phyloP scores from a whole-genome alignment of 2,888 invertebrate species.

The Stenolophus ochropezus region DNA sequence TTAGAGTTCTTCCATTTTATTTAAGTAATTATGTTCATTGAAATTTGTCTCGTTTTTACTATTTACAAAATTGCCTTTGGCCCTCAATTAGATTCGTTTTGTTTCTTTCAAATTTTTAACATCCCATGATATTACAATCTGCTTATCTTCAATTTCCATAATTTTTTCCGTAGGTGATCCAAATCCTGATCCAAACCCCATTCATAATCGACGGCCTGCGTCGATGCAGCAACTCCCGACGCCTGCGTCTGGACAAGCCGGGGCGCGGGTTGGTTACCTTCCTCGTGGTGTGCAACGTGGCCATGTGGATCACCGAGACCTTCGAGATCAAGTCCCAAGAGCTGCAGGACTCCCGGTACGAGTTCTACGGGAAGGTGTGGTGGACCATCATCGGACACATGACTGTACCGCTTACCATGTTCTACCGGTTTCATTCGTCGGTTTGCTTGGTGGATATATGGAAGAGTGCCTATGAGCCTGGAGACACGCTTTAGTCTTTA shows the following conservation, averaged over 20 bases:
- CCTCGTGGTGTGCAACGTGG: slow-evolving; percentile 84
- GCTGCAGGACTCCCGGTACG: slow-evolving; percentile 76
- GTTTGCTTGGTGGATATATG: slow-evolving; percentile 87
- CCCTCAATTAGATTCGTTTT: no score
- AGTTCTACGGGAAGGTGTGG: slow-evolving; percentile 81
- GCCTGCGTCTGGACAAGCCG: slow-evolving; percentile 80
- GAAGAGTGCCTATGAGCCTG: slow-evolving; percentile 83
- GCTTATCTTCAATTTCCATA: not conserved
- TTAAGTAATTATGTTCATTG: no score
- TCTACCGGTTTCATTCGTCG: slow-evolving; percentile 86
- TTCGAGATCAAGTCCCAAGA: slow-evolving; percentile 79
- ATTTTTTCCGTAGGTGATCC: slow-evolving; percentile 75
- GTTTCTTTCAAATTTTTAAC: no score
- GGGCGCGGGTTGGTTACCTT: slow-evolving; percentile 86
- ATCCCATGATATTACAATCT: no score
- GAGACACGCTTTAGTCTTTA: slow-evolving; percentile 65
- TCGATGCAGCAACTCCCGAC: slow-evolving; percentile 82
- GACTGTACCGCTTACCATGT: slow-evolving; percentile 84
- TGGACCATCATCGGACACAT: slow-evolving; percentile 86
- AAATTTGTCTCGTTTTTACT: no score
- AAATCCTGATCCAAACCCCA: slow-evolving; percentile 84
- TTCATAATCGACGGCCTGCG: slow-evolving; percentile 83
- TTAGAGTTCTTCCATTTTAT: no score
- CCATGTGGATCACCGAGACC: slow-evolving; percentile 85
- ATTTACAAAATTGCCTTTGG: no score